A percentile compares a stretch with the other conserved stretches of the same genome.
Evolutionary conservation across 1,140 invertebrate genomes (phyloP).

Genomic region (Cotesia glomerata): DNA sequence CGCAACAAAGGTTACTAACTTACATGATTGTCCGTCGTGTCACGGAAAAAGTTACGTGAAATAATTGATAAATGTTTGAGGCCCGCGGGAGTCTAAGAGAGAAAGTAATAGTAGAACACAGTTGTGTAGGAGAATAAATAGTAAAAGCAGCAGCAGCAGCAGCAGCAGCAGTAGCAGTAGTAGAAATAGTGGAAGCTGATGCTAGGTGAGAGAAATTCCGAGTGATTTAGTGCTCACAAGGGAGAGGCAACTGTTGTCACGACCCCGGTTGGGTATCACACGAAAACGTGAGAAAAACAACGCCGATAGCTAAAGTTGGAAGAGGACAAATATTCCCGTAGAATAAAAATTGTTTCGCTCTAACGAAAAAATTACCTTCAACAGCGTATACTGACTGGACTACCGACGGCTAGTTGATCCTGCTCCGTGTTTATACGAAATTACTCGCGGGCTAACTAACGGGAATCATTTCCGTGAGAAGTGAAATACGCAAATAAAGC

Average conservation of each 20-base stretch:
- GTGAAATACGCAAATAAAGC: neutral
- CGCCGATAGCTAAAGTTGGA: constrained; percentile 26
- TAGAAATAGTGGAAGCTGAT: constrained; percentile 9
- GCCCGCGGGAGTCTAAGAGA: constrained; percentile 30
- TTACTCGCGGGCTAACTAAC: neutral
- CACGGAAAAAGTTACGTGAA: constrained; percentile 50
- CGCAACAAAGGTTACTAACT: constrained; percentile 43
- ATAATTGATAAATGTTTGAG: constrained; percentile 56
- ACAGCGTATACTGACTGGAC: constrained; percentile 8
- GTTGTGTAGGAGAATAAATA: neutral
- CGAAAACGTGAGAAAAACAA: constrained; percentile 32
- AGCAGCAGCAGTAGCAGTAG: neutral
- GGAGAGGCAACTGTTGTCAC: constrained; percentile 53
- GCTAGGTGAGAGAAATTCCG: constrained; percentile 25
- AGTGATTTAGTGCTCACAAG: constrained; percentile 50
- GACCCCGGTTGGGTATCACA: constrained; percentile 37
- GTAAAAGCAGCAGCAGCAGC: neutral
- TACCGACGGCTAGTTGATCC: constrained; percentile 20
- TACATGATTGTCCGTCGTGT: constrained; percentile 53
- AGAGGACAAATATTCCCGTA: constrained; percentile 25
- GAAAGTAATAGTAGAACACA: neutral
- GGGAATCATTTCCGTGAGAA: constrained; percentile 1
- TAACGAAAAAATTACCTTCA: constrained; percentile 38
- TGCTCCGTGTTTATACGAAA: constrained; percentile 18
- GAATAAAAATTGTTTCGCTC: constrained; percentile 46